These are phyloP conservation scores for Podiceps cristatus DNA, from an alignment of 2,113 vertebrate genomes.

Conservation along the genomic window DNA sequence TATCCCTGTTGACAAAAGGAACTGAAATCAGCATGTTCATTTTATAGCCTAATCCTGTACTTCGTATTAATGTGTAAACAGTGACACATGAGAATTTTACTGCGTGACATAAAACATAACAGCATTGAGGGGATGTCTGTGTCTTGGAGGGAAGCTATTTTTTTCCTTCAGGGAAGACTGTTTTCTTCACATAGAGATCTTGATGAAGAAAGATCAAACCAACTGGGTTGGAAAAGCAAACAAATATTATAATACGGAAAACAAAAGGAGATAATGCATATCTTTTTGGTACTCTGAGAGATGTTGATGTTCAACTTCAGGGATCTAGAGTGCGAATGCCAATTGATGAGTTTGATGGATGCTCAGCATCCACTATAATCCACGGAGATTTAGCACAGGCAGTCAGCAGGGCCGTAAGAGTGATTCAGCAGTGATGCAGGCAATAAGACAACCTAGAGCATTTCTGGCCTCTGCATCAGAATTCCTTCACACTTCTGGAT, in stretches of 20 bases:
- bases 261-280: background rate
- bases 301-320: background rate
- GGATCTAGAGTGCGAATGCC: background rate
- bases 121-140: background rate
- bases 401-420: background rate
- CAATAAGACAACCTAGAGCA: background rate
- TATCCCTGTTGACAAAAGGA: background rate
- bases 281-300: background rate
- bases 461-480: background rate
- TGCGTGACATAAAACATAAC: background rate
- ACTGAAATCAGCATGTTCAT: background rate
- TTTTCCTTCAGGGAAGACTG: background rate
- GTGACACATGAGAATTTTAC: conserved; percentile 7
- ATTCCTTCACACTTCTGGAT: background rate
- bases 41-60: conserved; percentile 7
- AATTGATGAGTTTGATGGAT: background rate
- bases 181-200: background rate
- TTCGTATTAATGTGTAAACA: background rate
- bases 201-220: background rate
- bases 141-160: background rate
- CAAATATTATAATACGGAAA: background rate
- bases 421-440: background rate
- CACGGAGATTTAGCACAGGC: background rate
- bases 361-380: background rate
- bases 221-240: background rate